phyloP scores from a whole-genome alignment of 2,797 vertebrate genomes.

The Champsocephalus esox region DNA sequence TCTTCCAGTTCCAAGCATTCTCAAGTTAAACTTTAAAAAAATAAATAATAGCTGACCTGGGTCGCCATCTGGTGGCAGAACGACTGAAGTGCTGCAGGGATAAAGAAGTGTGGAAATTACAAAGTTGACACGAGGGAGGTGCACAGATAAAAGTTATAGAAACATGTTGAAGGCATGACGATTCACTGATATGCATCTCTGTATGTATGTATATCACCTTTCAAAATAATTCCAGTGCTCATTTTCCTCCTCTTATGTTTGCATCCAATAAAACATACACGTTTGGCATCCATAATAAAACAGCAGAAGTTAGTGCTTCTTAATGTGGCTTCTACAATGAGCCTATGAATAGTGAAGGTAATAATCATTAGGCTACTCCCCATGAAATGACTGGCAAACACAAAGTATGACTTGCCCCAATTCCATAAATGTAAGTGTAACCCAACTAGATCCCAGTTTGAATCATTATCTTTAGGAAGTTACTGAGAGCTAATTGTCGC shows the following conservation, averaged over 20 bases:
- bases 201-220: background rate
- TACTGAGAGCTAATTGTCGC: background rate
- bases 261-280: slow-evolving; percentile 1
- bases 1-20: background rate
- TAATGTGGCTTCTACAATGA: background rate
- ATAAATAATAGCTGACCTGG: background rate
- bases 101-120: background rate
- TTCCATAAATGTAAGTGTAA: slow-evolving; percentile 54
- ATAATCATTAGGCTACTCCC: background rate
- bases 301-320: background rate
- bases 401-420: slow-evolving; percentile 49
- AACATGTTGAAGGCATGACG: no score
- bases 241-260: slow-evolving; percentile 12
- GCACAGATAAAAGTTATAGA: no score
- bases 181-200: no score
- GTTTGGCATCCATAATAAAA: slow-evolving; percentile 6
- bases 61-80: slow-evolving; percentile 53
- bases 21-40: background rate
- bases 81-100: slow-evolving; percentile 23
- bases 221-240: slow-evolving; percentile 40
- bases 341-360: background rate
- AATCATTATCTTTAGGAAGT: background rate
- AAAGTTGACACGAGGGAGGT: no score
- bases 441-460: background rate
- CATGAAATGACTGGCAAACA: slow-evolving; percentile 34